Base-by-base conservation (phyloP, 1,140 invertebrate species). In the Danaus plexippus region DNA sequence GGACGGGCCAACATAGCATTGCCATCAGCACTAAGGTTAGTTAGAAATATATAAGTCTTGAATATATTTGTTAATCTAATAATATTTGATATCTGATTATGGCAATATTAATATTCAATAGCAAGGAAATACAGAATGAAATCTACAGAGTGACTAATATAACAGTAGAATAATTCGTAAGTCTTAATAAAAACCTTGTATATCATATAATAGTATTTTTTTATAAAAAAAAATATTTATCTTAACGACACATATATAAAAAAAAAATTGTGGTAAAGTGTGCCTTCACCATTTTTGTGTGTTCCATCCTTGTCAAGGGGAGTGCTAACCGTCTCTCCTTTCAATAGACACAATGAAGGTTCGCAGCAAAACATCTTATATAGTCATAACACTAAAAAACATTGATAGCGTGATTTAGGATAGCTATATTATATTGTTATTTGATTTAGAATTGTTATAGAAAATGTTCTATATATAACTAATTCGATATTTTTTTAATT, bases 1-100 rank as follows among this genome's bases (percentile, higher is more conserved):
- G 75, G 77, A 44, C 61, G 81, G 32, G 75, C 83, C 7, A 75
- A 72, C 53, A 87, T 84, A 57, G 55, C 74, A 15, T 63, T 84
- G 57, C 79, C 78, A 9, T 75, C 83, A 6, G 74, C 77, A 11
- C 74, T 88, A 13, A 79, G 80, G 87, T 87, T 71, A 15, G 15
- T 87, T 52, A n/a, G 9, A 45, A 40, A 45, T 22, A 12, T 7
- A 32, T 32, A 32, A 4, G 2, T 32, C 22, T 7, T 32, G 22
- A 32, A 32, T 3, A 6, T 32, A 32, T 4, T 32, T 32, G 7
- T 15, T 3, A 3, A 15, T 15, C 15, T 15, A 15, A 15, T 15
- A 15, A 15, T 15, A 15, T 15, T 15, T 15, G 15, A 15, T 15
- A 15, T 15, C 15, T 15, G 1, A 1, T 15, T 15, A 15, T 15